phyloP scores from a whole-genome alignment of 1,140 invertebrate species.

The Caenorhabditis tropicalis region DNA sequence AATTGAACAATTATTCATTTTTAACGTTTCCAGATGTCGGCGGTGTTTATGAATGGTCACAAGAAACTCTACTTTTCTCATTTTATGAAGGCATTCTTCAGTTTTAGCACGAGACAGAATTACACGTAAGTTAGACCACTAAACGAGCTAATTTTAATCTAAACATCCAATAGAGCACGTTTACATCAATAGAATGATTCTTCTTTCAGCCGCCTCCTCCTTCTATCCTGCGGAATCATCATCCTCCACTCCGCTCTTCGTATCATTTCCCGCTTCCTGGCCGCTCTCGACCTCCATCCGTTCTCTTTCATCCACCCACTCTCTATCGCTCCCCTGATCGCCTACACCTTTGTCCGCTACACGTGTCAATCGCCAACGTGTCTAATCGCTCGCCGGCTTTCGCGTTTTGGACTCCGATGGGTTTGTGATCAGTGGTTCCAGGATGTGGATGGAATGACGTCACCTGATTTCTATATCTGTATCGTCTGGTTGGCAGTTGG shows the following conservation, averaged over 20 bases:
- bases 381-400: background rate
- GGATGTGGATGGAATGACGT: background rate
- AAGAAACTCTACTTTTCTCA: conserved; percentile 20
- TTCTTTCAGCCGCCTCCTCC: conserved; percentile 37
- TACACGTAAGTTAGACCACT: conserved; percentile 35
- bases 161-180: background rate
- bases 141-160: background rate
- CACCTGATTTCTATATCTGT: conserved; percentile 56
- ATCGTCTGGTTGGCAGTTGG: conserved; percentile 61
- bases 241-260: conserved; percentile 28
- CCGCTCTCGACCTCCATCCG: conserved; percentile 45
- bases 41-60: conserved; percentile 47
- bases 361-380: conserved; percentile 16
- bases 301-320: conserved; percentile 47
- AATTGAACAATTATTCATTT: no score
- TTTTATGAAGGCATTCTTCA: conserved; percentile 48
- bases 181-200: no score
- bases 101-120: conserved; percentile 3
- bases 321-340: conserved; percentile 42
- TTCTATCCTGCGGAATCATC: conserved; percentile 15
- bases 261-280: conserved; percentile 46
- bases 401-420: conserved; percentile 1
- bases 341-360: background rate
- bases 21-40: conserved; percentile 51
- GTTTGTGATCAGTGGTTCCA: conserved; percentile 23